Base-by-base conservation (phyloP, 2,888 invertebrate species). In the Parnassius glacialis region DNA sequence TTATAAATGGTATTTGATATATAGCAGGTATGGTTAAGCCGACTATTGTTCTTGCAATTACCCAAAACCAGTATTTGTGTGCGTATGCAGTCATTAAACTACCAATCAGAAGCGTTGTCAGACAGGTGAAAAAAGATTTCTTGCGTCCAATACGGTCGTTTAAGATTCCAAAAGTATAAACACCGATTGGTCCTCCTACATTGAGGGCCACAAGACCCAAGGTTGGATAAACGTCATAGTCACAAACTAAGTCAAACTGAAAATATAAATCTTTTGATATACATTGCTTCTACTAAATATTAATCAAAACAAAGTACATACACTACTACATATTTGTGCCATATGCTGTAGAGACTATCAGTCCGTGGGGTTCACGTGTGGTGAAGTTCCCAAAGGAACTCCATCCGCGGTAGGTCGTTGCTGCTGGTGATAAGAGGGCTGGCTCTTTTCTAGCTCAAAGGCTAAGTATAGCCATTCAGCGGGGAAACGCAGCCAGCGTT, bases 1-100 rank as follows among this genome's bases (percentile, higher is more conserved):
- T 97, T 64, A 98, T 97, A 80, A 97, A 97, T 0, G 98, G 98
- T 83, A 98, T 97, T 88, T 97, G 97, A 84, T 98, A 97, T 50
- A 98, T 95, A 1, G 97, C 97, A 3, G 98, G 97, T 74, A 98
- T 96, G 0, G 97, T 97, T 9, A 97, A 86, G 3, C 98, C 98
- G n/a, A 97, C 97, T 55, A 97, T 92, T 16, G 95, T 91, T 67
- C 98, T 92, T 73, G 96, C 96, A 2, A 93, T 87, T 1, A 96
- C 94, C 97, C 98, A 98, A 67, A 94, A 93, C 95, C 96, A 96
- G 80, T 96, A 97, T 75, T 95, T 93, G 52, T 93, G 93, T 42
- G 97, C 95, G 59, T 95, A 92, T 3, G 97, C 96, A 5, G 97
- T 97, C 70, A 96, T 87, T 70, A 97, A 88, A 68, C 97, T 96